Conservation (phyloP, 2,888 invertebrate species). For the Teleogryllus oceanicus region DNA sequence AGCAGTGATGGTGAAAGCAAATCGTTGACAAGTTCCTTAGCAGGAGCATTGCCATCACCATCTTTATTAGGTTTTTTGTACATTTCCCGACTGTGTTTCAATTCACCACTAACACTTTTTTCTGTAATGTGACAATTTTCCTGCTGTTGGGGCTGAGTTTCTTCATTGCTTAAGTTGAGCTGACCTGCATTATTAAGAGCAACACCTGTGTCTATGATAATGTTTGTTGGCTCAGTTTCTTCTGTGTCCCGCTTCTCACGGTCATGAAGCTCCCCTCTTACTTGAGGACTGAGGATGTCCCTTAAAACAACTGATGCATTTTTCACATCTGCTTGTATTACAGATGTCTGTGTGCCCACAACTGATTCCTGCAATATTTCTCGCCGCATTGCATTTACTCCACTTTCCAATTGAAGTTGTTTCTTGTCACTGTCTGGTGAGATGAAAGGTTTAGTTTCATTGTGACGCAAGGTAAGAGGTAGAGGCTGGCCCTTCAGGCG, state of each 20-base stretch:
- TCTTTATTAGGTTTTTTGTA: no score
- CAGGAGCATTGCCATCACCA: not conserved
- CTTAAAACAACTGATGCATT: not conserved
- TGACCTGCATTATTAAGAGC: not conserved
- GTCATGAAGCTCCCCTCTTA: not conserved
- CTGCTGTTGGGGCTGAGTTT: not conserved
- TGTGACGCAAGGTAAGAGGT: not conserved
- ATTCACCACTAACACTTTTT: not conserved
- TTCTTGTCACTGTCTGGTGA: not conserved
- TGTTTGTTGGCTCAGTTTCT: not conserved
- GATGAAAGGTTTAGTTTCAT: not conserved
- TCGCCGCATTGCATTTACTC: conserved; percentile 36
- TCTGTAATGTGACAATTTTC: not conserved
- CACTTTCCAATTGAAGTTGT: not conserved
- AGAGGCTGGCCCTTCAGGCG: not conserved
- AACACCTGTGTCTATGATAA: not conserved
- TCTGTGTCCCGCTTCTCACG: conserved; percentile 21
- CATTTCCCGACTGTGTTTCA: not conserved
- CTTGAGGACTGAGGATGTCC: not conserved
- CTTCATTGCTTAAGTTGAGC: no score
- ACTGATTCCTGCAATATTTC: conserved; percentile 36
- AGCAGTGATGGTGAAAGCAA: not conserved
- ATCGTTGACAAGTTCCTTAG: not conserved
- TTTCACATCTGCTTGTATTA: conserved; percentile 26
- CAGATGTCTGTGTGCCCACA: not conserved